These are phyloP conservation scores for Atrina japonica DNA, from an alignment of 2,888 invertebrate genomes.

Conservation along the genomic window DNA sequence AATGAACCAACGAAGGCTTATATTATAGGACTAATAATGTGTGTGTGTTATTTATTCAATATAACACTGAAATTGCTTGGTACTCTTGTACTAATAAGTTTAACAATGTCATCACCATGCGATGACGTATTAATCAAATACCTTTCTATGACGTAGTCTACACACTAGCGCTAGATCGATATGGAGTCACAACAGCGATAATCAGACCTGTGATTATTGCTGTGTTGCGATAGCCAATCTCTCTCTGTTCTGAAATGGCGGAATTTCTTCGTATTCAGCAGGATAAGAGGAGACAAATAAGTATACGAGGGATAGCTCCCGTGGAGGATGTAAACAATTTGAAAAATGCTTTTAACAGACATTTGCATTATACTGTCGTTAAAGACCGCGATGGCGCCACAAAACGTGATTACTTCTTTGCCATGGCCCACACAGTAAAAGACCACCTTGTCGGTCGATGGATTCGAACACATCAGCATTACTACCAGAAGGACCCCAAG, in stretches of 20 bases:
- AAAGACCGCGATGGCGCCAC: slow-evolving; percentile 52
- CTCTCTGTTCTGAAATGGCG: slow-evolving; percentile 2
- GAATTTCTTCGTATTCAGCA: not conserved
- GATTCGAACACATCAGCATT: slow-evolving; percentile 54
- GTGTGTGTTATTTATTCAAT: too few species aligned
- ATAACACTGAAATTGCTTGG: too few species aligned
- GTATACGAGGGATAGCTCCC: slow-evolving; percentile 50
- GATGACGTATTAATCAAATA: too few species aligned
- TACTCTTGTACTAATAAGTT: too few species aligned
- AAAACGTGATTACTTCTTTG: slow-evolving; percentile 45
- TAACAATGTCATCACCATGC: too few species aligned
- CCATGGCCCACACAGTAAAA: slow-evolving; percentile 49
- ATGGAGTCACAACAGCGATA: too few species aligned
- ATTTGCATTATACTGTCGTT: slow-evolving; percentile 55
- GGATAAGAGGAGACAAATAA: slow-evolving; percentile 42
- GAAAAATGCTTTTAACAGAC: slow-evolving; percentile 51
- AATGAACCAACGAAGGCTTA: too few species aligned
- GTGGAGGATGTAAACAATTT: slow-evolving; percentile 42
- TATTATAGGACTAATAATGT: too few species aligned
- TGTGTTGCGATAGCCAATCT: too few species aligned
- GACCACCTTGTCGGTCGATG: slow-evolving; percentile 51
- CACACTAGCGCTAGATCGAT: too few species aligned
- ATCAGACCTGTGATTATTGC: too few species aligned
- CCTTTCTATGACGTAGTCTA: too few species aligned
- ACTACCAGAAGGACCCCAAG: slow-evolving; percentile 49